A percentile compares a stretch with the other conserved stretches of the same genome.
These are phyloP conservation scores for Cylas formicarius DNA, from an alignment of 1,140 invertebrate genomes.

Conservation along the genomic window DNA sequence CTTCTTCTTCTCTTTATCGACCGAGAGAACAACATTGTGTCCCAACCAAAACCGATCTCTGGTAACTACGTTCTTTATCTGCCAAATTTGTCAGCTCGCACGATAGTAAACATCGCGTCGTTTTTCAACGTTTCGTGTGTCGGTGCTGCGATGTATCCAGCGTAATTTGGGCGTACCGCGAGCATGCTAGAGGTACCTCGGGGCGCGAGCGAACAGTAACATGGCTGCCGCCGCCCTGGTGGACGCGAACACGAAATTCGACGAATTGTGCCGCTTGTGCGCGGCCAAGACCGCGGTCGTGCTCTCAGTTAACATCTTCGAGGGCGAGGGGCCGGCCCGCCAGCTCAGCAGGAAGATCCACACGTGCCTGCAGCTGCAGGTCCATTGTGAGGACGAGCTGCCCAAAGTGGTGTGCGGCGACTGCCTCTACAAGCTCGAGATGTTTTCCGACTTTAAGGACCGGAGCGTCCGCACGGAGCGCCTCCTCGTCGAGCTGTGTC, in stretches of 20 bases:
- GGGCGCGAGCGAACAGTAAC: too few species aligned
- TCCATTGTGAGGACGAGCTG: conserved; percentile 50
- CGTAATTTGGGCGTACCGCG: too few species aligned
- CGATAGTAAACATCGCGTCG: too few species aligned
- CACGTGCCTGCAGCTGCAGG: conserved; percentile 52
- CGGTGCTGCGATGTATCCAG: too few species aligned
- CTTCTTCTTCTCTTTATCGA: too few species aligned
- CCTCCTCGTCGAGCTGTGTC: conserved; percentile 48
- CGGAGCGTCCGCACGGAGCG: conserved; percentile 50
- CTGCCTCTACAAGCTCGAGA: conserved; percentile 52
- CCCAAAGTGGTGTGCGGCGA: conserved; percentile 55
- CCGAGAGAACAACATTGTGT: too few species aligned
- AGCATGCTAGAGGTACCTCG: too few species aligned
- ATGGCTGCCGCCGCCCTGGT: conserved; percentile 29
- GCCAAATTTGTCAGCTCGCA: too few species aligned
- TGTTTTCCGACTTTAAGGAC: conserved; percentile 53
- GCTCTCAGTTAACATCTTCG: conserved; percentile 53
- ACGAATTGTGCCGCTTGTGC: conserved; percentile 50
- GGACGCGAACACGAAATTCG: conserved; percentile 33
- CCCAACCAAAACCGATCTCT: too few species aligned
- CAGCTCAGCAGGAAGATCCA: conserved; percentile 55
- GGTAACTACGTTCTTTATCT: too few species aligned
- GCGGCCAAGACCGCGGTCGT: conserved; percentile 49
- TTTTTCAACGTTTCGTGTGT: too few species aligned
- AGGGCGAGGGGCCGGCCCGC: conserved; percentile 47